Base-by-base conservation (phyloP, 2,113 vertebrate genomes). In the Alces alces region DNA sequence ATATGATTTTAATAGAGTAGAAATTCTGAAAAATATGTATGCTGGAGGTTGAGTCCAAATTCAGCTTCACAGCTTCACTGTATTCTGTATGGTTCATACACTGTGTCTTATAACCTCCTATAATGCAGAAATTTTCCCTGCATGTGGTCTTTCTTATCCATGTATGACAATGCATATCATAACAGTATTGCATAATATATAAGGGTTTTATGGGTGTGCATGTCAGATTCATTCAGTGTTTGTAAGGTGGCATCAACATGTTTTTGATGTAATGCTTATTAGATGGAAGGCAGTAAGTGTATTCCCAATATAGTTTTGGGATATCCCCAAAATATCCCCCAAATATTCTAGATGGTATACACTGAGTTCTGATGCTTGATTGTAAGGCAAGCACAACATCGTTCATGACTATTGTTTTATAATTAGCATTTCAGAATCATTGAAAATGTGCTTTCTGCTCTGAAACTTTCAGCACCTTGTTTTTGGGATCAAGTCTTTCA, bases 401-500 rank as follows among this genome's bases (percentile, higher is more conserved):
- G 25, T 33, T 95, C 2, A 21, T 50, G 39, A 47, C 12, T 85
- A 27, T 43, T 64, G 3, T 55, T 85, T 97, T 70, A 60, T n/a
- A 52, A 57, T 50, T 64, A 88, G 10, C 58, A 45, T 52, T 96
- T 93, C 27, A 16, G 5, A 15, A 33, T 61, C 50, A n/a, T 80
- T 97, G 45, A 98, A 98, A 85, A 43, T 94, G 0, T 93, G 84
- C 95, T 94, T 96, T 88, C 93, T 52, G 92, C 36, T 70, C 60
- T 98, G 89, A 96, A 89, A 50, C 96, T 98, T 98, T 45, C 98
- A 99, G 99, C 99, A 99, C 97, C 99, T 99, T 73, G 99, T 99
- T 86, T 99, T 99, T 97, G 99, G 99, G 83, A 99, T 99, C 82
- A 99, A 99, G 97, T 99, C 99, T 73, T 99, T 99, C 98, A 99